phyloP scores from a whole-genome alignment of 2,888 invertebrate genomes.

The Diogma glabrata region DNA sequence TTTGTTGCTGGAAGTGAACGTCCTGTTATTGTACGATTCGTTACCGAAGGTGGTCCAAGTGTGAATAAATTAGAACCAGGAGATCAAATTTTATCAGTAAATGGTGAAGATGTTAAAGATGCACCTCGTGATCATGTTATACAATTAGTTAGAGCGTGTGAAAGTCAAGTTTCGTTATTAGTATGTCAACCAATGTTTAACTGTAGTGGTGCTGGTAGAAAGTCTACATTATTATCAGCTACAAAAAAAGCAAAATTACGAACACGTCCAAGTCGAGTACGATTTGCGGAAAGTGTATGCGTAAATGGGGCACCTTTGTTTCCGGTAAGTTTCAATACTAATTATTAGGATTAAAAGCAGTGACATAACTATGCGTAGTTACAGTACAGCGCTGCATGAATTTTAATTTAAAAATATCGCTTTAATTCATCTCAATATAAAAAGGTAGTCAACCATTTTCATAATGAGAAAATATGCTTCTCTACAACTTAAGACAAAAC shows the following conservation, averaged over 20 bases:
- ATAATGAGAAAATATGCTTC: no score
- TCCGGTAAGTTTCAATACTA: slow-evolving; percentile 63
- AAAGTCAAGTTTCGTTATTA: slow-evolving; percentile 58
- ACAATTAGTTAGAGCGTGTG: slow-evolving; percentile 71
- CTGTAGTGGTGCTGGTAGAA: slow-evolving; percentile 44
- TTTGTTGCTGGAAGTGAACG: slow-evolving; percentile 93
- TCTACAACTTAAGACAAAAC: no score
- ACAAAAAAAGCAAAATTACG: slow-evolving; percentile 74
- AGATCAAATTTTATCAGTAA: slow-evolving; percentile 81
- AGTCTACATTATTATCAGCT: slow-evolving; percentile 77
- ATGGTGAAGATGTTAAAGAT: slow-evolving; percentile 78
- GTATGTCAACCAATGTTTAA: slow-evolving; percentile 74
- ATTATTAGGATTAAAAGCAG: no score
- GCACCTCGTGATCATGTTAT: slow-evolving; percentile 84
- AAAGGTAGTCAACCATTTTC: no score
- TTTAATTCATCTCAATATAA: no score
- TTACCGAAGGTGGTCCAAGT: slow-evolving; percentile 83
- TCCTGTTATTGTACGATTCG: slow-evolving; percentile 83
- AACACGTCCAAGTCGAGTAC: slow-evolving; percentile 69
- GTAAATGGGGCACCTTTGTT: slow-evolving; percentile 73
- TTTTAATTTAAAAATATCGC: no score
- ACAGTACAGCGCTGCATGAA: no score
- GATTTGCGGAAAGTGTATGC: slow-evolving; percentile 83
- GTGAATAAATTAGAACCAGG: slow-evolving; percentile 80
- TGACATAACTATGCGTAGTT: no score